Evolutionary conservation across 2,888 invertebrate species (phyloP).

Genomic region (Mimas tiliae): DNA sequence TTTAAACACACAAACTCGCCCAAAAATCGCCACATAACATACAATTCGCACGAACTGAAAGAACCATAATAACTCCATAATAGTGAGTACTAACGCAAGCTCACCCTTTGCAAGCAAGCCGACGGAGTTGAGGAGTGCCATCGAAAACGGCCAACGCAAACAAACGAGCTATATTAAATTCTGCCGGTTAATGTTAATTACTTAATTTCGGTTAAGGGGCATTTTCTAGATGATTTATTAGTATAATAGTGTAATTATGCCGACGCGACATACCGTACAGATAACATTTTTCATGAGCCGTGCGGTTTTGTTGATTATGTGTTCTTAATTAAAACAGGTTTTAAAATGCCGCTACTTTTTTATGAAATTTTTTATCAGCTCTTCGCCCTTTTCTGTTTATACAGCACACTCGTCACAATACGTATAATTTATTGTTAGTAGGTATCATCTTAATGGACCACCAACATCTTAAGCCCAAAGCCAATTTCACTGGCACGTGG

Average conservation of each 20-base stretch:
- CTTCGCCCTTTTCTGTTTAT: background rate
- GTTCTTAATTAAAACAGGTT: conserved; percentile 27
- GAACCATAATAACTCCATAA: conserved; percentile 33
- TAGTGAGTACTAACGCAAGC: conserved; percentile 64
- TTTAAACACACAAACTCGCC: conserved; percentile 24
- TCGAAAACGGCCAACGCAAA: conserved; percentile 40
- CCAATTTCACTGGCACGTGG: too few species aligned
- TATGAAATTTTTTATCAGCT: background rate
- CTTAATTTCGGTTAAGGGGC: conserved; percentile 73
- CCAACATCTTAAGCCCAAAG: too few species aligned
- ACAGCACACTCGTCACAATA: background rate
- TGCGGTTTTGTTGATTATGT: conserved; percentile 32
- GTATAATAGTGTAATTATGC: conserved; percentile 67
- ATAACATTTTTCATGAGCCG: conserved; percentile 36
- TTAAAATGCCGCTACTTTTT: background rate
- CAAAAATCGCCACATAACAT: conserved; percentile 18
- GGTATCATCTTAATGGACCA: too few species aligned
- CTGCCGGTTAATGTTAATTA: conserved; percentile 58
- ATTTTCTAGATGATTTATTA: conserved; percentile 69
- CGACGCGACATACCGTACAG: conserved; percentile 57
- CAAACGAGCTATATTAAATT: conserved; percentile 35
- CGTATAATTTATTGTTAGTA: too few species aligned
- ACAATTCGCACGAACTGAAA: conserved; percentile 16
- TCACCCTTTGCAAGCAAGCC: conserved; percentile 50
- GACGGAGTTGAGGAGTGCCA: conserved; percentile 47